Base-by-base conservation (phyloP, 2,797 vertebrate genomes). In the Bradypodion ventrale region DNA sequence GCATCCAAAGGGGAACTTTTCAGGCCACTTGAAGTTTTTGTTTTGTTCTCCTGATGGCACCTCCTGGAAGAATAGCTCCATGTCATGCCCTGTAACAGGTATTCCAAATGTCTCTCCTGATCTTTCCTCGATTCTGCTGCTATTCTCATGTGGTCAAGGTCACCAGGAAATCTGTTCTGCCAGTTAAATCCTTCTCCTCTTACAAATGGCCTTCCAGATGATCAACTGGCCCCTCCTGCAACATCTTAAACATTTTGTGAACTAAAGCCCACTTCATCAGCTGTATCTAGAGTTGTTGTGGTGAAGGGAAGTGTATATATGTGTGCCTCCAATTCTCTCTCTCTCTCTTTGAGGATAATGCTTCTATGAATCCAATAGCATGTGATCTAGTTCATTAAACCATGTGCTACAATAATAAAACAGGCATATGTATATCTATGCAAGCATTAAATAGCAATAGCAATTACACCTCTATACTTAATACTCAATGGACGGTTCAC, bases 221-320 rank as follows among this genome's bases (percentile, higher is more conserved):
- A 76, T 32, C 72, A 62, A n/a, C 5, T n/a, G 19, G 7, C 15
- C 23, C 52, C 52, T 77, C 82, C 63, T 76, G 49, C 42, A 29
- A 49, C 74, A 69, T 77, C 65, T 83, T 69, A 77, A 69, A 75
- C 21, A 37, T 35, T 75, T 75, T 29, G 35, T 65, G 62, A 12
- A 29, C 44, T 46, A 65, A 60, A 75, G 46, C 32, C 29, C 63
- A 75, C 35, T 66, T 56, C 46, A 74, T 59, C 19, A 44, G 21
- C 46, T 27, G 66, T 7, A 75, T 56, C 25, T 83, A 52, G 23
- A 40, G 5, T 40, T 52, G 23, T 49, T 15, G 40, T 15, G 10
- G 27, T n/a, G 60, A 1, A n/a, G n/a, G n/a, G 46, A 49, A 49
- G n/a, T n/a, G n/a, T 49, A 49, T 49, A 7, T 78, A 40, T 63